A percentile compares a stretch with the other conserved stretches of the same genome.
phyloP scores from a whole-genome alignment of 2,888 invertebrate species.

The Acronicta alni region DNA sequence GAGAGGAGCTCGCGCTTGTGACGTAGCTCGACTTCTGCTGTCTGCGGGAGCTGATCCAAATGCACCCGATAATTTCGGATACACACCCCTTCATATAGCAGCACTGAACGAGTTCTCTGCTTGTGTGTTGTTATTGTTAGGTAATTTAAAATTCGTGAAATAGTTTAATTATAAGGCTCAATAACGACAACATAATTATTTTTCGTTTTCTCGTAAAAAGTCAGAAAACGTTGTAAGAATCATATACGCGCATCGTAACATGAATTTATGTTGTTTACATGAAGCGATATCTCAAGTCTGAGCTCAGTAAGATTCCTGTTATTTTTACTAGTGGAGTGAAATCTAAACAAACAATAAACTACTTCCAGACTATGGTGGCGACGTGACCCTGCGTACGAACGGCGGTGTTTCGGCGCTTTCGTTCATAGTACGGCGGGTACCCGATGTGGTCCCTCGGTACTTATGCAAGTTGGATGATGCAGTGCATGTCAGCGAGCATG shows the following conservation, averaged over 20 bases:
- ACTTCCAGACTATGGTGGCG: conserved; percentile 92
- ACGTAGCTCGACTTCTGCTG: conserved; percentile 91
- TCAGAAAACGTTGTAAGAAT: conserved; percentile 23
- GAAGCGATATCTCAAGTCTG: conserved; percentile 26
- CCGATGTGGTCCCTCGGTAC: conserved; percentile 93
- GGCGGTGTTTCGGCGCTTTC: conserved; percentile 94
- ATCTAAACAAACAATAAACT: conserved; percentile 15
- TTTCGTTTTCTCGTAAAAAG: conserved; percentile 12
- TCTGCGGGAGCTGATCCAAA: conserved; percentile 93
- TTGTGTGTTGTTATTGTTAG: conserved; percentile 92
- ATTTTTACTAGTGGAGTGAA: conserved; percentile 18
- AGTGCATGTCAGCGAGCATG: conserved; percentile 94
- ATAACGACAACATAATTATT: conserved; percentile 18
- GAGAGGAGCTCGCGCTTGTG: conserved; percentile 92
- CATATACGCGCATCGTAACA: conserved; percentile 33
- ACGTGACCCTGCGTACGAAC: conserved; percentile 94
- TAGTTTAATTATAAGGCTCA: conserved; percentile 13
- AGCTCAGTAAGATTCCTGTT: conserved; percentile 16
- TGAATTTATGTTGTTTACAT: conserved; percentile 35
- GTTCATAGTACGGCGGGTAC: conserved; percentile 95
- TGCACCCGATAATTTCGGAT: conserved; percentile 94
- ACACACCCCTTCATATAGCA: conserved; percentile 95
- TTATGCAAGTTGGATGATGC: conserved; percentile 92
- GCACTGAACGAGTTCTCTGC: conserved; percentile 95
- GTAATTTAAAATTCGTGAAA: conserved; percentile 59